Evolutionary conservation across 1,140 invertebrate genomes (phyloP), one percentile per base, ranked within the genome.

Genomic region (Drosophila simulans): DNA sequence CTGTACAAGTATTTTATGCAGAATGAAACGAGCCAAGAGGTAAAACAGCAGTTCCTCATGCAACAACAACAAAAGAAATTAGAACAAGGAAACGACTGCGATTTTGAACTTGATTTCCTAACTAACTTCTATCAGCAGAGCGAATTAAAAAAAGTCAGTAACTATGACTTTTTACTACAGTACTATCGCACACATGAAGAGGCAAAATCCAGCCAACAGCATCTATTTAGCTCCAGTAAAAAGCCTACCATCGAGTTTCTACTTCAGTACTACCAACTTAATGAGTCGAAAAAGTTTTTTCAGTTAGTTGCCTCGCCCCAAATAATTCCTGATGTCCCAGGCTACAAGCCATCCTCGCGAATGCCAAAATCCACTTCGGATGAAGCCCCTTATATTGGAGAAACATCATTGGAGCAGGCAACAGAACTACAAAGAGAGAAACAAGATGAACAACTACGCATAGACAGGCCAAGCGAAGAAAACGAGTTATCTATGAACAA

Each of bases 281-380:
- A 83, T 35, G 91, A 92, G 70, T 92, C 90, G 10, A 92, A 92
- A 77, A 92, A 91, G 84, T 92, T 91, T 92, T 92, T 92, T 91
- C 91, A 92, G 77, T 91, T 92, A 91, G 77, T 83, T 78, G 91
- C 91, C 90, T 92, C 91, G 88, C 88, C 88, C 69, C 77, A 80
- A 83, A 58, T 42, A 80, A 81, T 71, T 72, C 73, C 74, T 91
- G 91, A 91, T 91, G 64, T 80, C 37, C 35, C 53, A 56, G 55
- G 57, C 54, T 54, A 64, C 31, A 55, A 40, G 12, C 70, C 77
- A 57, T 84, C 68, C 55, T 77, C 68, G 77, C 71, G 84, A 45
- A 49, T 58, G 68, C 85, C 69, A 55, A 78, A 54, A 51, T 52
- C 52, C 57, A 77, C 66, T 63, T 35, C 69, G 60, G 69, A 80